These are phyloP conservation scores for Gopherus flavomarginatus DNA, from an alignment of 2,113 vertebrate species.

Conservation along the genomic window DNA sequence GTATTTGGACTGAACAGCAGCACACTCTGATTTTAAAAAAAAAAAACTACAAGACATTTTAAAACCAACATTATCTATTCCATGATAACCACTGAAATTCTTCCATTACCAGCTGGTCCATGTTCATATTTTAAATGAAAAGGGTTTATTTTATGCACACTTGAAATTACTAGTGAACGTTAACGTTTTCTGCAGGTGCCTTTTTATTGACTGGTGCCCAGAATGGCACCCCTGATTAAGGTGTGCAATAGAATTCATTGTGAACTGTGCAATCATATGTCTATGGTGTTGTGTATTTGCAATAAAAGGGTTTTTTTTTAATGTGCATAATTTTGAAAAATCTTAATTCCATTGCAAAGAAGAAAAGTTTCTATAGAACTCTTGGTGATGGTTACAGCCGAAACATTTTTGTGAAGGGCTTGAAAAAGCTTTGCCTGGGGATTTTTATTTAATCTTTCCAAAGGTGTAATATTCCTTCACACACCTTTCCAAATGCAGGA, in stretches of 20 bases:
- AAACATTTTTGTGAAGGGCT: neutral
- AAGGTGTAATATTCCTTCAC: neutral
- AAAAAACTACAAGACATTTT: neutral
- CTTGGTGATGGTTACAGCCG: neutral
- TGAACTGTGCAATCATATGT: neutral
- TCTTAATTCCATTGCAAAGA: neutral
- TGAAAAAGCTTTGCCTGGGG: neutral
- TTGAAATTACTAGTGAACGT: neutral
- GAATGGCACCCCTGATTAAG: neutral
- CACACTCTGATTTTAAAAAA: neutral
- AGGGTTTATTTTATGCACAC: neutral
- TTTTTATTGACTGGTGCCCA: neutral
- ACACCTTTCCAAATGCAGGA: neutral
- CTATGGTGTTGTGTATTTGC: neutral
- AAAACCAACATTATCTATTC: neutral
- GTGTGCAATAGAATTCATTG: neutral
- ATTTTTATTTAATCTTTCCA: neutral
- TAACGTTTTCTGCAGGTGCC: neutral
- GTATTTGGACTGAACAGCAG: neutral
- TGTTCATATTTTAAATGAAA: neutral
- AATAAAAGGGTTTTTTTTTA: neutral
- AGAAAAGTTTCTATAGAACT: accelerated
- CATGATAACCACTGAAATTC: neutral
- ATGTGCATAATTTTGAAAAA: neutral
- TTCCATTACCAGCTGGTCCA: neutral